Evolutionary conservation across 2,888 invertebrate genomes (phyloP).

Genomic region (Synanthedon tipuliformis): DNA sequence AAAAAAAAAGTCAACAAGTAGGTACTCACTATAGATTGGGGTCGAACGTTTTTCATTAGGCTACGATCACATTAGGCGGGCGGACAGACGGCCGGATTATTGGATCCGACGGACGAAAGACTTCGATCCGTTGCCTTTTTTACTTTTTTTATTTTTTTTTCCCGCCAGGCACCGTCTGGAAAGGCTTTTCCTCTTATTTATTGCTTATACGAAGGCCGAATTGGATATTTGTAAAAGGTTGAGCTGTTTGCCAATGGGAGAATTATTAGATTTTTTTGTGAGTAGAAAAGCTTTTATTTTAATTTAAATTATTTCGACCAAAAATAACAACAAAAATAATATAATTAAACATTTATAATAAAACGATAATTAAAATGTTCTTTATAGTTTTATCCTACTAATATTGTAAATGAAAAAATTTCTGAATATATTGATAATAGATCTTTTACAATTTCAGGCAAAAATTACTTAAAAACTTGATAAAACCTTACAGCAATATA

Average conservation of each 20-base stretch:
- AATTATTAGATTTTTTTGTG: constrained; percentile 34
- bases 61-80: constrained; percentile 67
- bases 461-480: too few relatives aligned
- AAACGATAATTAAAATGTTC: too few relatives aligned
- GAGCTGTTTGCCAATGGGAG: constrained; percentile 46
- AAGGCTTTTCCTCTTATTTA: constrained; percentile 70
- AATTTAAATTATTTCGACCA: too few relatives aligned
- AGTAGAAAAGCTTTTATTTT: background rate
- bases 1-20: background rate
- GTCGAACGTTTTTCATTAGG: constrained; percentile 63
- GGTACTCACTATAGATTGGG: constrained; percentile 29
- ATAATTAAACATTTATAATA: too few relatives aligned
- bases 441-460: too few relatives aligned
- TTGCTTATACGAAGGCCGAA: constrained; percentile 68
- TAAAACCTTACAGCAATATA: too few relatives aligned
- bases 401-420: too few relatives aligned
- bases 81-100: constrained; percentile 68
- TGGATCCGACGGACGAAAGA: constrained; percentile 69
- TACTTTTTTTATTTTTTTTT: constrained; percentile 30
- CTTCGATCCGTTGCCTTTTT: constrained; percentile 65
- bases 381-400: too few relatives aligned
- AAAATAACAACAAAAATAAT: too few relatives aligned
- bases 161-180: constrained; percentile 53
- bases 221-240: constrained; percentile 67
- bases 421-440: too few relatives aligned